Evolutionary conservation across 2,113 vertebrate species (phyloP), one percentile per base, ranked within the genome.

Genomic region (Chlorodrepanis virens): DNA sequence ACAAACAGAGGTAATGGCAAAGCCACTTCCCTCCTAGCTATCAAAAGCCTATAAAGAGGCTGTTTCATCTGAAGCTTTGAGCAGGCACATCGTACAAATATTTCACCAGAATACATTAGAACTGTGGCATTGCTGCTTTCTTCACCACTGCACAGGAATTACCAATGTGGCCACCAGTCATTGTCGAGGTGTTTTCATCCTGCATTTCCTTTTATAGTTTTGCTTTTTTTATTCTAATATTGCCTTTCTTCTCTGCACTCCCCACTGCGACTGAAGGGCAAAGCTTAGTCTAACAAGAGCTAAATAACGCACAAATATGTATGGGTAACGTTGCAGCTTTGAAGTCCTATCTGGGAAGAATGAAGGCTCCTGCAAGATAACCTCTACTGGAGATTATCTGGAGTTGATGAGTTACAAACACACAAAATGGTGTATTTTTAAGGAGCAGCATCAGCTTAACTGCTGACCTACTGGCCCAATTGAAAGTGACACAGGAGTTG

Each of bases 1-100:
- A 84, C 69, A 79, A 94, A 84, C 45, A 90, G 87, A 94, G 84
- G 86, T 94, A 96, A 96, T 95, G 91, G 92, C 79, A 90, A 97
- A 97, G 92, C 93, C 87, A 64, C 82, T 94, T 95, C 61, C 89
- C 69, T 79, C 57, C 70, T 64, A 42, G 63, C 76, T 95, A 94
- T 95, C 89, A 96, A 97, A 96, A 96, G 93, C 94, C 87, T 85
- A 53, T 94, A 92, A 93, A 87, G 64, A 89, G 89, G 37, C 54
- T 65, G 50, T 90, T 97, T 95, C 78, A 90, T 95, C 77, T 94
- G 61, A 83, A 96, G 87, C 80, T 96, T 92, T 95, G 84, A 83
- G 89, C 59, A 91, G 94, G 92, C 83, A 92, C 57, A 59, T 87
- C 4, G 9, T 84, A 96, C 94, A 95, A 93, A 89, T 82, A 89